These are phyloP conservation scores for Nothobranchius furzeri DNA, from an alignment of 2,113 vertebrate genomes.

Conservation along the genomic window DNA sequence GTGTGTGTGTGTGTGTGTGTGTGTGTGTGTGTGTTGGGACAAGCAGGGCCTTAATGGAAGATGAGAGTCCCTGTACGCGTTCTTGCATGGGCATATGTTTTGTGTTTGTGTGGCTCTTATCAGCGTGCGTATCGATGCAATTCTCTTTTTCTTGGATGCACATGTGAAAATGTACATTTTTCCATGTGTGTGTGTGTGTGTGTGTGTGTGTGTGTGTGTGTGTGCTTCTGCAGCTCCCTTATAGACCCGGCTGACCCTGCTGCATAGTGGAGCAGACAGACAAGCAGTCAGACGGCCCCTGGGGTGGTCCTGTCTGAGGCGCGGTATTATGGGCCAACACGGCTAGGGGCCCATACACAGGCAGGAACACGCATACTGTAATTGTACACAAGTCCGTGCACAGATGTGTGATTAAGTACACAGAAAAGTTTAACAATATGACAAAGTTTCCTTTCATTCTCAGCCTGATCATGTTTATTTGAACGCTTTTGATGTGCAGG, in stretches of 20 bases:
- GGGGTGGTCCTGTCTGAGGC: slow-evolving; percentile 74
- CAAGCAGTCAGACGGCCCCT: slow-evolving; percentile 68
- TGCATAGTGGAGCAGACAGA: slow-evolving; percentile 61
- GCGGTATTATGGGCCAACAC: slow-evolving; percentile 61
- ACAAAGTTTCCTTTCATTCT: slow-evolving; percentile 2
- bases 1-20: slow-evolving; percentile 9
- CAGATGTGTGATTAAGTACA: slow-evolving; percentile 11
- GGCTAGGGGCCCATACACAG: slow-evolving; percentile 58
- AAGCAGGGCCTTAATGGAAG: slow-evolving; percentile 58
- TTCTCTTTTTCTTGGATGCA: slow-evolving; percentile 9
- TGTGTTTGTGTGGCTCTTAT: slow-evolving; percentile 41
- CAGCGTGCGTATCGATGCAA: slow-evolving; percentile 11
- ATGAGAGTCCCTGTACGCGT: slow-evolving; percentile 57
- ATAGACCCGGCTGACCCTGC: slow-evolving; percentile 71
- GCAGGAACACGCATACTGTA: slow-evolving; percentile 58
- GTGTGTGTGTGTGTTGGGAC: slow-evolving; percentile 48
- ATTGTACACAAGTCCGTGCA: slow-evolving; percentile 29
- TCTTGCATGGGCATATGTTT: slow-evolving; percentile 54
- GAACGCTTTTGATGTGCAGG: background rate
- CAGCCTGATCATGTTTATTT: background rate
- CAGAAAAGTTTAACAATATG: background rate
- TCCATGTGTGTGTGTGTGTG: slow-evolving; percentile 17
- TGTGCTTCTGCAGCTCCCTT: slow-evolving; percentile 54
- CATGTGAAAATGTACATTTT: slow-evolving; percentile 5
- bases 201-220: slow-evolving; percentile 23